A percentile compares a stretch with the other conserved stretches of the same genome.
Conservation (phyloP, 2,888 invertebrate species). For the Stenichneumon culpator region DNA sequence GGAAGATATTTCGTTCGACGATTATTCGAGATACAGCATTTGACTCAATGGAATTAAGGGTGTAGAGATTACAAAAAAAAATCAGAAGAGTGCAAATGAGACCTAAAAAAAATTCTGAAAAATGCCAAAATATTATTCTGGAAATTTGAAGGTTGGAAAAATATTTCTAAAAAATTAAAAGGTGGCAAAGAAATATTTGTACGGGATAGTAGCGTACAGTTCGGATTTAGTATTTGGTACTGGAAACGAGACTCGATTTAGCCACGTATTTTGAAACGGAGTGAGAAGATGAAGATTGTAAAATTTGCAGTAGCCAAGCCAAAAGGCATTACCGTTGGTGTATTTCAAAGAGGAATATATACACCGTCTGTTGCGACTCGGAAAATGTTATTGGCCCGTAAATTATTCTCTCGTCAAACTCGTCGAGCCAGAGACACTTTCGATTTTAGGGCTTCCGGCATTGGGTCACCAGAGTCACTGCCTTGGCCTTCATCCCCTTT, state of each 20-base stretch:
- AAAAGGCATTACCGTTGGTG: conserved; percentile 32
- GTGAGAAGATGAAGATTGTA: conserved; percentile 9
- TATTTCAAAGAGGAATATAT: conserved; percentile 32
- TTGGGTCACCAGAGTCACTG: conserved; percentile 72
- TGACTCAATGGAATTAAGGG: neutral
- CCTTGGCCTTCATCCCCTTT: conserved; percentile 57
- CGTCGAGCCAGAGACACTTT: conserved; percentile 67
- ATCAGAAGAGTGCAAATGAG: neutral
- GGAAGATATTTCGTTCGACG: neutral
- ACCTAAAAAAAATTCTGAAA: too few relatives aligned
- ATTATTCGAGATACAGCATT: neutral
- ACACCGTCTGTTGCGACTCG: conserved; percentile 5
- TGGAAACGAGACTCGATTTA: neutral
- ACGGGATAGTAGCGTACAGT: neutral
- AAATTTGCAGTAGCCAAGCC: conserved; percentile 54
- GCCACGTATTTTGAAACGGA: neutral
- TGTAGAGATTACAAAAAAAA: neutral
- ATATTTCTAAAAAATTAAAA: too few relatives aligned
- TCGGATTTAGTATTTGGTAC: neutral
- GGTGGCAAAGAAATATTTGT: too few relatives aligned
- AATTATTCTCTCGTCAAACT: conserved; percentile 68
- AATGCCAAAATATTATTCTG: too few relatives aligned
- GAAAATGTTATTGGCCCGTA: conserved; percentile 65
- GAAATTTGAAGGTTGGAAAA: too few relatives aligned
- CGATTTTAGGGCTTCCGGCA: conserved; percentile 73